Evolutionary conservation across 2,888 invertebrate species (phyloP), one percentile per base, ranked within the genome.

Genomic region (Kryphioiulus occultus): DNA sequence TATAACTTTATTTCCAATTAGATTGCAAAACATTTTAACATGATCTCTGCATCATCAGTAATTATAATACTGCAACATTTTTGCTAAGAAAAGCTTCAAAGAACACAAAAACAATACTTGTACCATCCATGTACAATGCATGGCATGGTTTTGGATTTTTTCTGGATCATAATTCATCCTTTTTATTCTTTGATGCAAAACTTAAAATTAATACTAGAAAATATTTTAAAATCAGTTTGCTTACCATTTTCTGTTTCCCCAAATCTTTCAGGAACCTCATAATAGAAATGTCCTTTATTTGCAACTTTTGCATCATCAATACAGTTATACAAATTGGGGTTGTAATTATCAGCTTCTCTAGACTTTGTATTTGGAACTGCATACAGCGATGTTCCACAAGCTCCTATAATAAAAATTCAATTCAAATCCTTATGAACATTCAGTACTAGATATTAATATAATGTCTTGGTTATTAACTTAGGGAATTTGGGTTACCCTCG

Each of bases 251-350:
- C 44, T 32, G 44, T 86, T 85, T 85, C 68, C 7, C 15, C 30
- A 32, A 85, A 83, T 86, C 87, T 86, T 12, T 84, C 87, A 22
- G 88, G 90, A 10, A 90, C 89, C 89, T 90, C 90, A 88, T 90
- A 90, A 88, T 90, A 90, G 87, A 90, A 90, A 53, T 90, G 90
- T 42, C 90, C 68, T 42, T 94, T 94, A 87, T 95, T 94, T 35
- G 91, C 91, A 87, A 93, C 93, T 86, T 91, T 90, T 17, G 91
- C 86, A 89, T 96, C 95, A 86, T 95, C 95, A 89, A 96, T 95
- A 90, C 95, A 95, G 90, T 97, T 95, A 91, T 97, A 97, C 47
- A 93, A 91, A 91, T 96, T 96, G 0, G 97, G 97, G 92, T 97
- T 97, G 15, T 96, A 96, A 44, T 95, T 93, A 91, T 97, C 97